A percentile compares a stretch with the other conserved stretches of the same genome.
Evolutionary conservation across 2,888 invertebrate genomes (phyloP).

Genomic region (Bruchidius siliquastri): DNA sequence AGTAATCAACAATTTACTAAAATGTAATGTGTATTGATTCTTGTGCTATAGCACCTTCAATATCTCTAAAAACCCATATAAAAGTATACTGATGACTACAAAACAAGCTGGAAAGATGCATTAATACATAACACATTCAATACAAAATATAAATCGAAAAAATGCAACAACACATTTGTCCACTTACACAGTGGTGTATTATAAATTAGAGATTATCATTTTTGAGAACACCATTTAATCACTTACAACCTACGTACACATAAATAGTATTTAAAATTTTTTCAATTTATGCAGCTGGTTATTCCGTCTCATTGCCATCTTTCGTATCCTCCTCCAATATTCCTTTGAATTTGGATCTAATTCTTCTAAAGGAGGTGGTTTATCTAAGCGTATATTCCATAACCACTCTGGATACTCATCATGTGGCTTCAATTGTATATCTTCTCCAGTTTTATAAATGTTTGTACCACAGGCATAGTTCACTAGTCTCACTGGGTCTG

Average conservation of each 20-base stretch:
- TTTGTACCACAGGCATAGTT: slow-evolving; percentile 83
- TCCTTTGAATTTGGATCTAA: slow-evolving; percentile 72
- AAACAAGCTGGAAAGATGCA: no score
- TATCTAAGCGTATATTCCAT: slow-evolving; percentile 68
- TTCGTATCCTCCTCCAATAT: slow-evolving; percentile 76
- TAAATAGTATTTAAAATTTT: slow-evolving; percentile 50
- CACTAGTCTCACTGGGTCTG: slow-evolving; percentile 71
- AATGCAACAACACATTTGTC: no score
- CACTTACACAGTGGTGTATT: no score
- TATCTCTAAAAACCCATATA: no score
- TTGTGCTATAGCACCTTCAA: no score
- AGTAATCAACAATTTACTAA: no score
- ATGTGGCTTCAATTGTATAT: slow-evolving; percentile 70
- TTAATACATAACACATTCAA: no score
- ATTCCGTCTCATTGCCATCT: slow-evolving; percentile 59
- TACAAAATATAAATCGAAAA: no score
- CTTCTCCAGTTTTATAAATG: slow-evolving; percentile 72
- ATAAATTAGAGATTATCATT: neutral
- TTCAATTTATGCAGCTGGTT: slow-evolving; percentile 58
- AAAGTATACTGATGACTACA: no score
- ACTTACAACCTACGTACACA: neutral
- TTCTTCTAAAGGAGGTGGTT: slow-evolving; percentile 62
- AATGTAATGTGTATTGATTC: no score
- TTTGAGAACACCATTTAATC: neutral
- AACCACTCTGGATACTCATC: slow-evolving; percentile 91